Percentiles rank a stretch among this genome's conserved stretches.
Conservation (phyloP, 1,140 invertebrate species). For the Amphibalanus amphitrite region DNA sequence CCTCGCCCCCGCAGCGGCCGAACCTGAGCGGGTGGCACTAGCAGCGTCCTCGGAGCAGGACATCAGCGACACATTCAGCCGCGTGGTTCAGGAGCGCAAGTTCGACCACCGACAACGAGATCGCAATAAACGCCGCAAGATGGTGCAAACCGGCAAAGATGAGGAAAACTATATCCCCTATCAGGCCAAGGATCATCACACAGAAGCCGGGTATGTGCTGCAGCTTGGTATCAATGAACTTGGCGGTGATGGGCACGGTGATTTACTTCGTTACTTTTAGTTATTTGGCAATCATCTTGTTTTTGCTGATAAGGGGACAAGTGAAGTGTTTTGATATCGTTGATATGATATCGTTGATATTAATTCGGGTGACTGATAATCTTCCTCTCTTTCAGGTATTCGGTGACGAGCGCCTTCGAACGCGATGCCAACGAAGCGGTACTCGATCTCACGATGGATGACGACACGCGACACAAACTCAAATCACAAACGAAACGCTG, state of each 20-base stretch:
- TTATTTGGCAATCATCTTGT: no score
- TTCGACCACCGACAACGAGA: constrained; percentile 8
- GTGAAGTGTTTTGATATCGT: no score
- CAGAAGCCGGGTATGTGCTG: constrained; percentile 50
- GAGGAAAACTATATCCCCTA: constrained; percentile 75
- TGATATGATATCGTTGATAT: no score
- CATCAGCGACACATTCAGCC: constrained; percentile 19
- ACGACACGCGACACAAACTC: constrained; percentile 40
- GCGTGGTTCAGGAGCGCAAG: constrained; percentile 14
- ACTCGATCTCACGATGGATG: constrained; percentile 63
- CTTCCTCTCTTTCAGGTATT: constrained; percentile 26
- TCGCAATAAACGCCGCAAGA: constrained; percentile 26
- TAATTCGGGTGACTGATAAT: no score
- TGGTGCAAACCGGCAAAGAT: constrained; percentile 32
- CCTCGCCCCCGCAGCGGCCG: constrained; percentile 6
- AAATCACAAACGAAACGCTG: constrained; percentile 46
- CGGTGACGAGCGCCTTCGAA: constrained; percentile 50
- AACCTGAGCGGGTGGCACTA: constrained; percentile 8
- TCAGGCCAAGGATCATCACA: constrained; percentile 60
- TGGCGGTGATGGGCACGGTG: no score
- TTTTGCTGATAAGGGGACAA: no score
- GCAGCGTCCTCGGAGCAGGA: constrained; percentile 16
- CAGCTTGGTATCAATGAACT: no score
- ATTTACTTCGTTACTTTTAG: no score
- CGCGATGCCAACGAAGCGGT: constrained; percentile 48